Percentiles rank a stretch among this genome's conserved stretches.
Conservation (phyloP, 2,888 invertebrate species). For the Cephus nigrinus region DNA sequence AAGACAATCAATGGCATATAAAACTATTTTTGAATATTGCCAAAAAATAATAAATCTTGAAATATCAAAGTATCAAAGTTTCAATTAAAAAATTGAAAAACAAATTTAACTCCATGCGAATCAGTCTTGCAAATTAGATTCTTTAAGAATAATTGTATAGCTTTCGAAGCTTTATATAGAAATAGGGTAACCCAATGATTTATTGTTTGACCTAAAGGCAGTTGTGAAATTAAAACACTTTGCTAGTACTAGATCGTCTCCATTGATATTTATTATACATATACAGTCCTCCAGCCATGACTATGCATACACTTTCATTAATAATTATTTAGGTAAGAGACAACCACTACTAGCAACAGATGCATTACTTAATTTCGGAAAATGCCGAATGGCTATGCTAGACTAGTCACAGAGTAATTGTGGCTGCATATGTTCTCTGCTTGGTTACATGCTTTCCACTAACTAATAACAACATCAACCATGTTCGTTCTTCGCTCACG, state of each 20-base stretch:
- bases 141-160: slow-evolving; percentile 24
- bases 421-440: slow-evolving; percentile 60
- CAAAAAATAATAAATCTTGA: neutral
- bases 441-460: slow-evolving; percentile 61
- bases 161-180: slow-evolving; percentile 28
- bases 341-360: slow-evolving; percentile 16
- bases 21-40: neutral
- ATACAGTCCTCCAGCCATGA: neutral
- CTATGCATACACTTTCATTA: neutral
- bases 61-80: neutral
- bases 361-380: slow-evolving; percentile 30
- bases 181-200: slow-evolving; percentile 19
- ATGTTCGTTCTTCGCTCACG: slow-evolving; percentile 56
- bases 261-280: neutral
- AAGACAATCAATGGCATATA: neutral
- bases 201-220: slow-evolving; percentile 22
- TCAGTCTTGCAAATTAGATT: slow-evolving; percentile 6
- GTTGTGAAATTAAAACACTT: slow-evolving; percentile 14
- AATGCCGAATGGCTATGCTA: slow-evolving; percentile 41
- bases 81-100: neutral
- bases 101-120: slow-evolving; percentile 6
- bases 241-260: slow-evolving; percentile 22
- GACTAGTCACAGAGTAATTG: slow-evolving; percentile 54
- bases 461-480: slow-evolving; percentile 59
- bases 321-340: neutral